Conservation (phyloP, 1,140 invertebrate species). For the Solenopsis invicta region DNA sequence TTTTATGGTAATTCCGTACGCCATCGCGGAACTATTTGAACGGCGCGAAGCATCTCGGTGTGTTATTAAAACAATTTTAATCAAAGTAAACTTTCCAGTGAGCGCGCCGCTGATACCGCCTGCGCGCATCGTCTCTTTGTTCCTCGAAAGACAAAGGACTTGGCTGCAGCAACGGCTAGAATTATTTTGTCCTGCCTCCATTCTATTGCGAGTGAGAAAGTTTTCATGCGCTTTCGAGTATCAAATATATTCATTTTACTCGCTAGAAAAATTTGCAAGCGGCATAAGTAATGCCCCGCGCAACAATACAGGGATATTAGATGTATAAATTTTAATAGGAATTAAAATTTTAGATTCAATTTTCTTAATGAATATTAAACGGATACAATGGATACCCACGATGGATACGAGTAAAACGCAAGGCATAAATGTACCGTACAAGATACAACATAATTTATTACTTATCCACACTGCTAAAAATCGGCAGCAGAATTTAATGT, state of each 20-base stretch:
- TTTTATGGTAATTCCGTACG: slow-evolving; percentile 20
- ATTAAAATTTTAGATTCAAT: too few species aligned
- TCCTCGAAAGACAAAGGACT: slow-evolving; percentile 52
- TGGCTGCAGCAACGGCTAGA: slow-evolving; percentile 47
- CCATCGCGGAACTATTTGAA: slow-evolving; percentile 36
- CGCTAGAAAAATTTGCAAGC: neutral
- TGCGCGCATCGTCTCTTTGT: slow-evolving; percentile 60
- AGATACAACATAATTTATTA: too few species aligned
- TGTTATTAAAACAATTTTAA: slow-evolving; percentile 76
- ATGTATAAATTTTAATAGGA: too few species aligned
- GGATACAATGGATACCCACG: too few species aligned
- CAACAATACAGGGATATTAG: too few species aligned
- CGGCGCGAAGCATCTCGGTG: slow-evolving; percentile 18
- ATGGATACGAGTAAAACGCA: too few species aligned
- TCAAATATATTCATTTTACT: neutral
- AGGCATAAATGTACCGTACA: too few species aligned
- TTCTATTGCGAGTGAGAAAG: slow-evolving; percentile 2
- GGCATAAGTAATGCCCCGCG: neutral
- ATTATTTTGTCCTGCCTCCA: slow-evolving; percentile 58
- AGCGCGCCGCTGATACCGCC: slow-evolving; percentile 13
- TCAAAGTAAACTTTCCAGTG: slow-evolving; percentile 67
- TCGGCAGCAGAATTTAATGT: too few species aligned
- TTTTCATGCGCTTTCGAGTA: slow-evolving; percentile 1
- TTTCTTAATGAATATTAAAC: too few species aligned
- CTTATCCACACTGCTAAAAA: too few species aligned